Percentiles rank a stretch among this genome's conserved stretches.
These are phyloP conservation scores for Spisula solida DNA, from an alignment of 2,888 invertebrate genomes.

Conservation along the genomic window DNA sequence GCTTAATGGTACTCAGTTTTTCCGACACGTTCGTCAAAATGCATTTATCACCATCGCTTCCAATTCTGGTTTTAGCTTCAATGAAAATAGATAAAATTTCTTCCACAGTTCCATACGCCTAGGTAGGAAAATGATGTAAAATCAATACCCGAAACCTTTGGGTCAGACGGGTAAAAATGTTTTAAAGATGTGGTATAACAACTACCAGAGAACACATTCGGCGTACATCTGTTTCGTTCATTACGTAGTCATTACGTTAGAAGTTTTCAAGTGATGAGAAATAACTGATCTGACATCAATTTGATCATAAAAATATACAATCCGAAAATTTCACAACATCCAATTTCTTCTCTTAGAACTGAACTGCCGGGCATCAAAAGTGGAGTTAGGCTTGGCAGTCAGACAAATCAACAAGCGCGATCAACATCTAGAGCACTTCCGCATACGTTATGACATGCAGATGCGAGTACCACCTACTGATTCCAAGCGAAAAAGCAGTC, in stretches of 20 bases:
- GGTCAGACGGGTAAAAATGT: constrained; percentile 20
- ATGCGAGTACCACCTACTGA: neutral
- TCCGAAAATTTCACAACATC: constrained; percentile 7
- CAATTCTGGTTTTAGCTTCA: constrained; percentile 7
- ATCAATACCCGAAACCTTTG: neutral
- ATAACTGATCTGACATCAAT: constrained; percentile 7
- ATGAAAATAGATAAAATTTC: neutral
- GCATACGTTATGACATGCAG: neutral
- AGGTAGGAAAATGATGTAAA: constrained; percentile 1
- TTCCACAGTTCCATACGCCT: neutral
- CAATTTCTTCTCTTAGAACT: neutral
- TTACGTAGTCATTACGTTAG: neutral
- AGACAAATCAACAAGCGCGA: neutral
- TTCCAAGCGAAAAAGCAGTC: neutral
- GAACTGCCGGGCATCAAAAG: neutral
- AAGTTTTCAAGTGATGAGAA: neutral
- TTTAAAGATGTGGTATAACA: constrained; percentile 10
- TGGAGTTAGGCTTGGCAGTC: neutral
- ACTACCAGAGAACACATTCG: neutral
- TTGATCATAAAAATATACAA: constrained; percentile 17
- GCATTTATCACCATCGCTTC: neutral
- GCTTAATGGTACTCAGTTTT: neutral
- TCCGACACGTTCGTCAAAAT: neutral
- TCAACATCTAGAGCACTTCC: neutral
- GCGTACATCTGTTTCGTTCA: neutral